Conservation (phyloP, 2,113 vertebrate species). For the Sebastes schlegelii region DNA sequence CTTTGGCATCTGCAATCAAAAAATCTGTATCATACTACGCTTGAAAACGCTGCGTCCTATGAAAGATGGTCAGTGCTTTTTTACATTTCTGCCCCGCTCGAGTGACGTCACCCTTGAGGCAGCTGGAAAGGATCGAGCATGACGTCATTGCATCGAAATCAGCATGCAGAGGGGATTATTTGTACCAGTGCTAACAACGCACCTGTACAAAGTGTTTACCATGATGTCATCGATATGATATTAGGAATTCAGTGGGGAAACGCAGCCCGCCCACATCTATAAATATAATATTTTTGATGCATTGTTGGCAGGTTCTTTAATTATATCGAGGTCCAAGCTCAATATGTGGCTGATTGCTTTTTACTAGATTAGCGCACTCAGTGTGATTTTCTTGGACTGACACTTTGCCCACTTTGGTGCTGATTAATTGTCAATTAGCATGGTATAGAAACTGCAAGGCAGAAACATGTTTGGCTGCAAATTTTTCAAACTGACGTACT, state of each 20-base stretch:
- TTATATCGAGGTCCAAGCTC: conserved; percentile 53
- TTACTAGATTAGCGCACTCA: conserved; percentile 48
- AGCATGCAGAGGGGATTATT: conserved; percentile 63
- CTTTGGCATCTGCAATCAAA: not conserved
- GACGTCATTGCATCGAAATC: conserved; percentile 79
- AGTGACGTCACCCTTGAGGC: conserved; percentile 75
- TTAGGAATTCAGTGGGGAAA: conserved; percentile 29
- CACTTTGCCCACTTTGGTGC: conserved; percentile 38
- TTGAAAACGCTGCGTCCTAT: not conserved
- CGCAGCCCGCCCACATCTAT: conserved; percentile 17
- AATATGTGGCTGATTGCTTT: conserved; percentile 66
- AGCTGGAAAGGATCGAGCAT: conserved; percentile 69
- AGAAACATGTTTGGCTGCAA: conserved; percentile 29
- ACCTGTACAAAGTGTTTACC: conserved; percentile 54
- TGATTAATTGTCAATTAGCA: conserved; percentile 67
- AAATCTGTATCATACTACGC: not conserved
- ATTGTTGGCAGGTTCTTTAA: conserved; percentile 43
- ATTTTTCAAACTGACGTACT: conserved; percentile 44
- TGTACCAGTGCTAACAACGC: conserved; percentile 41
- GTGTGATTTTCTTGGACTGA: conserved; percentile 40
- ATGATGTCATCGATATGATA: conserved; percentile 43
- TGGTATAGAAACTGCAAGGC: conserved; percentile 4
- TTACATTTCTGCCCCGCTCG: conserved; percentile 52
- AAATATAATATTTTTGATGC: conserved; percentile 37
- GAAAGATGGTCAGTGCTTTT: conserved; percentile 44